Base-by-base conservation (phyloP, 2,113 vertebrate species). In the Microcebus tavaratra region DNA sequence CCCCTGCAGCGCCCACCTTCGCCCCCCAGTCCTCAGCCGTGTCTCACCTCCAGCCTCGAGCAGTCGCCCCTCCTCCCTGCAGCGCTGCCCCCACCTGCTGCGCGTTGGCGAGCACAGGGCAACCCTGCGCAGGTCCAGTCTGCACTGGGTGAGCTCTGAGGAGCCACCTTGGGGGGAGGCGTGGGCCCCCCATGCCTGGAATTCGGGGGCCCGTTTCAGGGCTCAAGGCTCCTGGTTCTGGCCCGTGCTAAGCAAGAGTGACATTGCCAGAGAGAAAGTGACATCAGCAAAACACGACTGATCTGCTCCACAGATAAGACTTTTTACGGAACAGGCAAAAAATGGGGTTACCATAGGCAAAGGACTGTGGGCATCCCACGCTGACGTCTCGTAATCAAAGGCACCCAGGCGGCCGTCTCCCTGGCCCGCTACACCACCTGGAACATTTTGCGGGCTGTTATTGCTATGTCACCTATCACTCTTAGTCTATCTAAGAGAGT, bases 71-170 rank as follows among this genome's bases (percentile, higher is more conserved):
- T 12, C 5, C 57, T 4, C 29, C 7, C 0, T 5, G 17, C 36
- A 2, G 31, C 5, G 14, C 17, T 10, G 27, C 8, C n/a, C 15
- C 29, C 0, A 0, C 45, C 12, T 5, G 3, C 55, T 0, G 0
- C 0, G 6, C 14, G 0, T 11, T 6, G 57, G 21, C 5, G 15
- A 4, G 14, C 48, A 5, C 27, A 0, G 0, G 3, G 48, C 29
- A 21, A 17, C 14, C 55, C 0, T 4, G 75, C 2, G 5, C 61
- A 2, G 8, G 6, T 0, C 0, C 27, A 21, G 31, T 29, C 4
- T 8, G 27, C 3, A 0, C 6, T 0, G 15, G 8, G 48, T 5
- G 34, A 67, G 39, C n/a, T 8, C 18, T 6, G 3, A n/a, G 50
- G 31, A 68, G 25, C 27, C 10, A 1, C 15, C 36, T 11, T 4